Conservation (phyloP, 2,888 invertebrate species). For the Drosophila eohydei region DNA sequence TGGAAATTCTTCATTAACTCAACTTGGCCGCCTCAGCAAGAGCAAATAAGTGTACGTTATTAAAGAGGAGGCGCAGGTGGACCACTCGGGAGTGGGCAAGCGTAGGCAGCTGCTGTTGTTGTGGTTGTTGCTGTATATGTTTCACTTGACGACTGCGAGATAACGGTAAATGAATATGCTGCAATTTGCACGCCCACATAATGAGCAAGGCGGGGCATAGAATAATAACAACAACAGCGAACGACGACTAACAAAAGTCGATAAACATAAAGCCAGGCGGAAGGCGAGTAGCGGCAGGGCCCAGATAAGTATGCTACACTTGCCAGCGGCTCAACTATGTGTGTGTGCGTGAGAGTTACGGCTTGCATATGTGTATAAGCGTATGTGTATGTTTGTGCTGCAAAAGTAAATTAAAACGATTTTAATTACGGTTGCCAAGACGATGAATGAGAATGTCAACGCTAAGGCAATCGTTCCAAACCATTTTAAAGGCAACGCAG, state of each 20-base stretch:
- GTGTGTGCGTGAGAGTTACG: slow-evolving; percentile 22
- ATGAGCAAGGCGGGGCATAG: slow-evolving; percentile 66
- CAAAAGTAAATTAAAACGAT: slow-evolving; percentile 82
- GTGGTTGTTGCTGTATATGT: slow-evolving; percentile 64
- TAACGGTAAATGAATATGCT: slow-evolving; percentile 82
- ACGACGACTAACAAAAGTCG: slow-evolving; percentile 76
- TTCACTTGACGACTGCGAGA: slow-evolving; percentile 76
- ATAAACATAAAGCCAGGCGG: slow-evolving; percentile 71
- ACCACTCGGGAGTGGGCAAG: not conserved
- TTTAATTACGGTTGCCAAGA: slow-evolving; percentile 83
- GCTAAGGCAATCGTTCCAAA: slow-evolving; percentile 27
- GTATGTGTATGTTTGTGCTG: slow-evolving; percentile 53
- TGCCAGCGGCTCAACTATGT: slow-evolving; percentile 15
- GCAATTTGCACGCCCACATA: slow-evolving; percentile 81
- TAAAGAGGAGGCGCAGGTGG: slow-evolving; percentile 56
- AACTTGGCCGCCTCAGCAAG: slow-evolving; percentile 57
- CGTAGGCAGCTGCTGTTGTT: slow-evolving; percentile 53
- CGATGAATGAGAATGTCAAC: slow-evolving; percentile 83
- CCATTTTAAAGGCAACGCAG: slow-evolving; percentile 44
- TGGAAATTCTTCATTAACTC: slow-evolving; percentile 82
- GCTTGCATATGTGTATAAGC: slow-evolving; percentile 14
- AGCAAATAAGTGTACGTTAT: slow-evolving; percentile 80
- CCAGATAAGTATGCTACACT: slow-evolving; percentile 77
- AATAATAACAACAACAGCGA: slow-evolving; percentile 65
- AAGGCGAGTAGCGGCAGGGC: slow-evolving; percentile 41